A percentile compares a stretch with the other conserved stretches of the same genome.
phyloP scores from a whole-genome alignment of 2,797 vertebrate species.

The Muscicapa striata region DNA sequence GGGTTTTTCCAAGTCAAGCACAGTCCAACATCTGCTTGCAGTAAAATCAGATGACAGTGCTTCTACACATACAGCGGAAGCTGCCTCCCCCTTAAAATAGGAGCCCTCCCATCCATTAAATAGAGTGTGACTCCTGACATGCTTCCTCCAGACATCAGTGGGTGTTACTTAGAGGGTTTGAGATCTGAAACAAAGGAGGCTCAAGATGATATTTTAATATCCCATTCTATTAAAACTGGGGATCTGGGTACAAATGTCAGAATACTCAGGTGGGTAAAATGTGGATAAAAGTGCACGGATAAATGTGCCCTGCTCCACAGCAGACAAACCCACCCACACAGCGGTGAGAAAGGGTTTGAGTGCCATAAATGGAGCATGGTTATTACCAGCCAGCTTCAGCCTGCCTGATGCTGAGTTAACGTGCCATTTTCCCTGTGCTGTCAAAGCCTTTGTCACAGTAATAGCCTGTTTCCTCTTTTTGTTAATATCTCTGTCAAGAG shows the following conservation, averaged over 20 bases:
- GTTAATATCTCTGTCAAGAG: conserved; percentile 64
- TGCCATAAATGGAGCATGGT: neutral
- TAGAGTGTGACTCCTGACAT: neutral
- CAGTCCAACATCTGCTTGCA: neutral
- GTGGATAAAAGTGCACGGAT: neutral
- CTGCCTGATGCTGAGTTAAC: conserved; percentile 9
- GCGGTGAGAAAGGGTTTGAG: neutral
- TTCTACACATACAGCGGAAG: accelerated
- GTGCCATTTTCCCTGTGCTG: conserved; percentile 42
- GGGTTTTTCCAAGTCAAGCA: conserved; percentile 3
- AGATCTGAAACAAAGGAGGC: neutral
- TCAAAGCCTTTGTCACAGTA: conserved; percentile 57
- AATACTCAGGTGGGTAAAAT: neutral
- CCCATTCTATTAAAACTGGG: neutral
- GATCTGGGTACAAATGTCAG: neutral
- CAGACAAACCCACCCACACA: neutral
- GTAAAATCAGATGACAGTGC: neutral
- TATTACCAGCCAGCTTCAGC: neutral
- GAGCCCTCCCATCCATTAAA: neutral
- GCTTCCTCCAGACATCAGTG: neutral
- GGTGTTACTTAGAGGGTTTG: neutral
- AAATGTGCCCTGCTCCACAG: neutral
- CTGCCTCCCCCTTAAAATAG: neutral
- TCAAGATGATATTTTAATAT: neutral
- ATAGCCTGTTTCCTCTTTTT: conserved; percentile 62